Base-by-base conservation (phyloP, 2,888 invertebrate genomes). In the Ophion ventricosus region DNA sequence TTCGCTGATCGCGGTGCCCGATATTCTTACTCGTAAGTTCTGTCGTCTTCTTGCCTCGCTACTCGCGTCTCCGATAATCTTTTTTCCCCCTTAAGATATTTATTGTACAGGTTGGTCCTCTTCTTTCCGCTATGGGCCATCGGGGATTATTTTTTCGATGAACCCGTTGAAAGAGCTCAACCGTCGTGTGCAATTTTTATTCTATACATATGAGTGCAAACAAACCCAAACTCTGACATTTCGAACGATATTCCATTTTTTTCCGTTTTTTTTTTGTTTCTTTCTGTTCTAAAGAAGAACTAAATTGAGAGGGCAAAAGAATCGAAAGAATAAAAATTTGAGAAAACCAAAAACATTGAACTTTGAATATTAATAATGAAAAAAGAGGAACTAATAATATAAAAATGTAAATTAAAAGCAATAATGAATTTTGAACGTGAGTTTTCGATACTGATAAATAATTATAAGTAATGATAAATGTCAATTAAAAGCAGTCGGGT, bases 1-100 rank as follows among this genome's bases (percentile, higher is more conserved):
- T 86, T 85, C 86, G 82, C 83, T 82, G 78, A 72, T 67, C 82
- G 83, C 49, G 49, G 17, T 85, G 83, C 81, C 54, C 85, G 87
- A 87, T 84, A 76, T 85, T 87, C 84, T 89, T 86, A 84, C 85
- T 85, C 82, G 66, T 54, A 70, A 78, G 29, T 70, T 59, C 63
- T 49, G 14, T 49, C 29, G 35, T 86, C 83, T 82, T 81, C 77
- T 74, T 64, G 29, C 54, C 54, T n/a, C 67, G 40, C 59, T 81
- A 84, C 81, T 0, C 43, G n/a, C 74, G 25, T 72, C 64, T 59
- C 72, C 49, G 76, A 82, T 72, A 70, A 64, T 66, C n/a, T 26
- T 76, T 64, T 25, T 57, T n/a, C n/a, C 43, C 25, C 57, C 23
- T 43, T 7, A 54, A 56, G 8, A 56, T 10, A 56, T 72, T 57